phyloP scores from a whole-genome alignment of 2,113 vertebrate species.

The Crotophaga sulcirostris region DNA sequence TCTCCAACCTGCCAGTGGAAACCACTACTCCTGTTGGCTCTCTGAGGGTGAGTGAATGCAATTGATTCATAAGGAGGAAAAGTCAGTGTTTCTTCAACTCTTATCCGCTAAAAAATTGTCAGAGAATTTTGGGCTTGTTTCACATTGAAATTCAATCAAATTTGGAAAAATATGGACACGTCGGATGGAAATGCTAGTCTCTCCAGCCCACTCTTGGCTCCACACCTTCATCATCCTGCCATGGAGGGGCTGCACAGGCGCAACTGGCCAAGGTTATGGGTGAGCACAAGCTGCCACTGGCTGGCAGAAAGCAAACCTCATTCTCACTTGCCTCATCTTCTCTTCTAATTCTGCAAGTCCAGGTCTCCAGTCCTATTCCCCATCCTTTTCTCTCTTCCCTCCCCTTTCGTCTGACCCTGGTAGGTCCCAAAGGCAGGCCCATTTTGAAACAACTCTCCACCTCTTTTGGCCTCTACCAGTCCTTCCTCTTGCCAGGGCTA shows the following conservation, averaged over 20 bases:
- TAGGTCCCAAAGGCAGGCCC: neutral
- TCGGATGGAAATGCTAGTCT: neutral
- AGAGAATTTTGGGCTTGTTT: neutral
- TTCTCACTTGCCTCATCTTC: neutral
- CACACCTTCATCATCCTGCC: neutral
- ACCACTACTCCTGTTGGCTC: neutral
- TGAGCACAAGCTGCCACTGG: neutral
- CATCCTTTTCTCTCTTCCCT: neutral
- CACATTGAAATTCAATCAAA: neutral
- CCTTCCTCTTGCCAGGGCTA: neutral
- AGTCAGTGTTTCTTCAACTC: neutral
- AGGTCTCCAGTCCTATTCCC: neutral
- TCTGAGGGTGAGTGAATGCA: accelerated
- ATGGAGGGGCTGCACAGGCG: neutral
- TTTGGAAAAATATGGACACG: neutral
- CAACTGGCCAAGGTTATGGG: neutral
- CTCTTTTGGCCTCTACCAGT: neutral
- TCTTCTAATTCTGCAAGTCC: neutral
- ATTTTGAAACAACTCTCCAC: neutral
- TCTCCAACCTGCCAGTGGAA: neutral
- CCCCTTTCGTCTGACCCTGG: neutral
- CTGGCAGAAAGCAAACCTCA: neutral
- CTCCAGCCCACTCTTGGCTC: neutral
- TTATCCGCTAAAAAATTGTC: neutral
- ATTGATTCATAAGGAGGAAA: accelerated